These are phyloP conservation scores for Eupithecia pulchellata DNA, from an alignment of 2,888 invertebrate species.

Conservation along the genomic window DNA sequence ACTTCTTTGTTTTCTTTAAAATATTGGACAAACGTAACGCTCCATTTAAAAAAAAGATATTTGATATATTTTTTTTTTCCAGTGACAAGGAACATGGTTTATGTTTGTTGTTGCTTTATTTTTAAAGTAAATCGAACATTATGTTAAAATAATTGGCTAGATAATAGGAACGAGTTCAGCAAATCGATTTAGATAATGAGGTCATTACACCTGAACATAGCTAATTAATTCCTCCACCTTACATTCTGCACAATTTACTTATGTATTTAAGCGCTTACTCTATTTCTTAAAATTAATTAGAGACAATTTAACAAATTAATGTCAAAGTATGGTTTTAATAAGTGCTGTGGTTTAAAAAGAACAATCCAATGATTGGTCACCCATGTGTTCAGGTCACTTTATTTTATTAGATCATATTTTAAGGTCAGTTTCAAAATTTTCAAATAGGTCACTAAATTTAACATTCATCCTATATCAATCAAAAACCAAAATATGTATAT, in stretches of 20 bases:
- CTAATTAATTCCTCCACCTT: conserved; percentile 31
- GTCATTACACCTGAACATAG: conserved; percentile 43
- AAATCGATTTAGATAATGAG: conserved; percentile 46
- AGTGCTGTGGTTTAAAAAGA: not conserved
- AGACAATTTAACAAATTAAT: not conserved
- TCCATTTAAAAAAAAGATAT: not conserved
- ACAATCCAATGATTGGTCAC: not conserved
- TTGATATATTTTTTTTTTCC: too few relatives aligned
- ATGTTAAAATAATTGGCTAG: conserved; percentile 35
- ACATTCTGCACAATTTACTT: conserved; percentile 24
- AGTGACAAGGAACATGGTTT: not conserved
- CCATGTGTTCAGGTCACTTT: not conserved
- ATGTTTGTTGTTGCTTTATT: not conserved
- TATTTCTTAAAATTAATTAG: not conserved
- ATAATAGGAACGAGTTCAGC: conserved; percentile 41
- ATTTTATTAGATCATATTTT: not conserved
- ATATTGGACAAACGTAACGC: conserved; percentile 10
- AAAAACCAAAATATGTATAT: not conserved
- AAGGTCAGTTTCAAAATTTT: not conserved
- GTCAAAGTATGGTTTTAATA: not conserved
- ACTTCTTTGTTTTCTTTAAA: conserved; percentile 59
- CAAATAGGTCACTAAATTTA: not conserved
- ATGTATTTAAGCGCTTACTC: conserved; percentile 11
- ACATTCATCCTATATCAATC: not conserved
- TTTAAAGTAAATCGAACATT: conserved; percentile 26